Evolutionary conservation across 2,888 invertebrate species (phyloP).

Genomic region (Theretra japonica): DNA sequence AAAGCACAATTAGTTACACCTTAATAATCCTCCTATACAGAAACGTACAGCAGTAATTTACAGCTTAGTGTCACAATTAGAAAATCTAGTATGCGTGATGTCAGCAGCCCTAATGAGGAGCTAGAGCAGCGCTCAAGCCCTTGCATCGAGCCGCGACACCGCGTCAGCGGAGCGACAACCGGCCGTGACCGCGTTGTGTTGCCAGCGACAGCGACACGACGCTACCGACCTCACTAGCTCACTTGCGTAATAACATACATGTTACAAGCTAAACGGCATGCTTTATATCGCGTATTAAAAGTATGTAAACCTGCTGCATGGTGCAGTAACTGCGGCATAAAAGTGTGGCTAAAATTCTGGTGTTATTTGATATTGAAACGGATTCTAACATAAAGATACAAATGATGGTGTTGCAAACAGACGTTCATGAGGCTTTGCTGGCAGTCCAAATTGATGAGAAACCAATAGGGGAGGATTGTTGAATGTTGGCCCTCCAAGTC

Average conservation of each 20-base stretch:
- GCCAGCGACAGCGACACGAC: slow-evolving; percentile 46
- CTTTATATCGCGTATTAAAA: slow-evolving; percentile 1
- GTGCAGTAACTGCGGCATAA: not conserved
- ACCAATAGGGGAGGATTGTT: too few relatives aligned
- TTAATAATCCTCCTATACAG: too few relatives aligned
- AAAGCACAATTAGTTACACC: too few relatives aligned
- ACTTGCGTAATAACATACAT: slow-evolving; percentile 54
- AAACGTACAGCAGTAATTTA: too few relatives aligned
- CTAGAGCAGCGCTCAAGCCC: not conserved
- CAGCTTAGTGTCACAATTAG: not conserved
- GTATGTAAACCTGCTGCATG: not conserved
- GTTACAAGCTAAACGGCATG: slow-evolving; percentile 33
- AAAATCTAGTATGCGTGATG: not conserved
- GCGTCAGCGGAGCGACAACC: slow-evolving; percentile 61
- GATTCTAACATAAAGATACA: too few relatives aligned
- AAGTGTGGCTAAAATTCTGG: too few relatives aligned
- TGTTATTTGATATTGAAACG: too few relatives aligned
- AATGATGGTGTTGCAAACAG: too few relatives aligned
- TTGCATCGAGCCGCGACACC: slow-evolving; percentile 27
- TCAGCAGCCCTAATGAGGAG: not conserved
- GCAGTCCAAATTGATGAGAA: too few relatives aligned
- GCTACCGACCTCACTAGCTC: slow-evolving; percentile 48
- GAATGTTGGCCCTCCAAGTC: too few relatives aligned
- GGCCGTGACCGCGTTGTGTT: slow-evolving; percentile 74
- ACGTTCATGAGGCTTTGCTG: too few relatives aligned